Base-by-base conservation (phyloP, 1,140 invertebrate genomes). In the Rhagoletis zephyria region DNA sequence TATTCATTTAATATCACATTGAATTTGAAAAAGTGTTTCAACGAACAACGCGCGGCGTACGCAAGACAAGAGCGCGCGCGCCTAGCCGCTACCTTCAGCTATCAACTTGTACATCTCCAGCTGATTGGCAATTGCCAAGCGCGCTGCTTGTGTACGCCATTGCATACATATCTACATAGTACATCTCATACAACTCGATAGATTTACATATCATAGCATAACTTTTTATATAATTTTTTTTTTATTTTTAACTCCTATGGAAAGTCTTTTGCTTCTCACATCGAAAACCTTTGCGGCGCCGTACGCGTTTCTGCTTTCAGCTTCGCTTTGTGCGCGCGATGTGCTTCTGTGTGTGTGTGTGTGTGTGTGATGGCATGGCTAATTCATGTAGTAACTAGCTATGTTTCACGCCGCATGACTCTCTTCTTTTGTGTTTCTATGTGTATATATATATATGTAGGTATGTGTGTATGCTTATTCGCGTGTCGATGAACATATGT, bases 1-100 rank as follows among this genome's bases (percentile, higher is more conserved):
- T 81, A 88, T 74, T 88, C 85, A 88, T 88, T 88, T 88, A 88
- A 88, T 88, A 88, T 88, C 87, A 88, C 87, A 88, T 88, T 88
- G 87, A 88, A 88, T 88, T 88, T 88, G 87, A 88, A 88, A 87
- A 87, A 88, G 85, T 85, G 85, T 61, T 85, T 85, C 56, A 61
- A 85, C 85, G 45, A 61, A 85, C 30, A 63, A 85, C 56, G 60
- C 85, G 56, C 16, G 10, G 60, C 85, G 56, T 42, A 30, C 85
- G 19, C 42, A 63, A 85, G 12, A 9, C 81, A 19, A 56, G 3
- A 6, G 30, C 64, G 1, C 16, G 30, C 70, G 48, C 70, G 40
- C 16, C 42, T 30, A 30, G 30, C 5, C 51, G 10, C 51, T 56
- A 10, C 51, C 10, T 10, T 10, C 51, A 56, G 51, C 51, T 56